Percentiles rank a stretch among this genome's conserved stretches.
These are phyloP conservation scores for Coracopsis vasa DNA, from an alignment of 2,113 vertebrate species.

Conservation along the genomic window DNA sequence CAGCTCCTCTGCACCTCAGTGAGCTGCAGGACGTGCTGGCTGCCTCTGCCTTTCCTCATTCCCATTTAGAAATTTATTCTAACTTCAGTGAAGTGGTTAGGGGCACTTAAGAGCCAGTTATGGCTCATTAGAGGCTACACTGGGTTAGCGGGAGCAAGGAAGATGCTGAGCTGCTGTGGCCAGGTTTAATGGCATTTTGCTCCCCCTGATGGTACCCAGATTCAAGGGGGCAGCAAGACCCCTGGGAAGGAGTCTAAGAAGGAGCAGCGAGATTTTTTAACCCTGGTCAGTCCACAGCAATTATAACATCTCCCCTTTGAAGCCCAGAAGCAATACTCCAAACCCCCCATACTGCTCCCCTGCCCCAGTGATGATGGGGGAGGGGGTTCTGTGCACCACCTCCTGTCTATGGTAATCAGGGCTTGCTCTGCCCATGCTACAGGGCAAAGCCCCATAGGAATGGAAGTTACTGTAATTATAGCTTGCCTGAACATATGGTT, in stretches of 20 bases:
- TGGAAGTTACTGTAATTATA: constrained; percentile 51
- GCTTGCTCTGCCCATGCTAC: not conserved
- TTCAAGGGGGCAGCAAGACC: not conserved
- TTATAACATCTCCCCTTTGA: not conserved
- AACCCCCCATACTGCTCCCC: not conserved
- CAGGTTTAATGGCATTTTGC: not conserved
- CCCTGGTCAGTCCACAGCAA: not conserved
- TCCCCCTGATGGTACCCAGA: not conserved
- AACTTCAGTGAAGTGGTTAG: constrained; percentile 14
- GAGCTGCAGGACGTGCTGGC: not conserved
- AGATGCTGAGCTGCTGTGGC: not conserved
- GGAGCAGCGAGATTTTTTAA: rapidly evolving
- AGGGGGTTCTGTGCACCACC: not conserved
- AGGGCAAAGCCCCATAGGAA: constrained; percentile 26
- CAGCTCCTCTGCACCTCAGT: rapidly evolving
- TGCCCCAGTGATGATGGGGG: rapidly evolving
- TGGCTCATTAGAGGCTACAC: not conserved
- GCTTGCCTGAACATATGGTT: constrained; percentile 54
- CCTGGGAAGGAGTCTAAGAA: not conserved
- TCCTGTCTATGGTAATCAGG: not conserved
- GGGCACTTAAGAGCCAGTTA: constrained; percentile 24
- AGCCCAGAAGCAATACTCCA: rapidly evolving
- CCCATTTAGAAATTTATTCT: not conserved
- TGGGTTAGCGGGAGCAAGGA: not conserved
- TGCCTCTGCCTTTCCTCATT: not conserved